These are phyloP conservation scores for Oreochromis mossambicus DNA, from an alignment of 2,797 vertebrate genomes.

Conservation along the genomic window DNA sequence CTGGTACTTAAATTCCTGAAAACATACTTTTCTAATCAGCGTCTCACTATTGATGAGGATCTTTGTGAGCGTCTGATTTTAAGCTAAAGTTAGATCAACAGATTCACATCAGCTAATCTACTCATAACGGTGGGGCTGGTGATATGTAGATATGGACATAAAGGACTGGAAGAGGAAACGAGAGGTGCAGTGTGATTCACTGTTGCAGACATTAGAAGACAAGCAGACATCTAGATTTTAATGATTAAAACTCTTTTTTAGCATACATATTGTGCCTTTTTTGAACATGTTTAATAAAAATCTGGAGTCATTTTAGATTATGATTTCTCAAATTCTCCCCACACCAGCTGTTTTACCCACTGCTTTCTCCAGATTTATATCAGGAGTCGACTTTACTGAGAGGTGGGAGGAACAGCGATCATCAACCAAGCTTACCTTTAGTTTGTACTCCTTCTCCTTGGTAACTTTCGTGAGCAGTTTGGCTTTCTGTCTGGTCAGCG, in stretches of 20 bases:
- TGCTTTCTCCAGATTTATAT: neutral
- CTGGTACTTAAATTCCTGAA: neutral
- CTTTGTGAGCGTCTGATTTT: neutral
- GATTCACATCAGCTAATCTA: neutral
- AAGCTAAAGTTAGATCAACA: neutral
- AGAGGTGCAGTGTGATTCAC: neutral
- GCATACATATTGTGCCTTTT: neutral
- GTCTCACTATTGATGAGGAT: neutral
- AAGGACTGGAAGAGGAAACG: neutral
- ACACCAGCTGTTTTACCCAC: neutral
- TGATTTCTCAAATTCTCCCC: neutral
- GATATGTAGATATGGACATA: neutral
- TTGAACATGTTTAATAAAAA: neutral
- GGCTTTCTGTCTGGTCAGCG: slow-evolving; percentile 92
- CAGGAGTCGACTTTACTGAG: neutral
- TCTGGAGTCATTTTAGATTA: neutral
- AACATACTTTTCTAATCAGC: neutral
- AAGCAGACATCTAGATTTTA: neutral
- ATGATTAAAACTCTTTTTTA: neutral
- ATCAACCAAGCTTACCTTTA: slow-evolving; percentile 81
- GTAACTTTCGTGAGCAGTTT: slow-evolving; percentile 98
- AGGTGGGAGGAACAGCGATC: neutral
- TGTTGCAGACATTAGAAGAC: neutral
- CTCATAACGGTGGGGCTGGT: neutral
- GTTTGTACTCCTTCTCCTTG: slow-evolving; percentile 95